These are phyloP conservation scores for Epistrophe eligans DNA, from an alignment of 2,888 invertebrate genomes.

Conservation along the genomic window DNA sequence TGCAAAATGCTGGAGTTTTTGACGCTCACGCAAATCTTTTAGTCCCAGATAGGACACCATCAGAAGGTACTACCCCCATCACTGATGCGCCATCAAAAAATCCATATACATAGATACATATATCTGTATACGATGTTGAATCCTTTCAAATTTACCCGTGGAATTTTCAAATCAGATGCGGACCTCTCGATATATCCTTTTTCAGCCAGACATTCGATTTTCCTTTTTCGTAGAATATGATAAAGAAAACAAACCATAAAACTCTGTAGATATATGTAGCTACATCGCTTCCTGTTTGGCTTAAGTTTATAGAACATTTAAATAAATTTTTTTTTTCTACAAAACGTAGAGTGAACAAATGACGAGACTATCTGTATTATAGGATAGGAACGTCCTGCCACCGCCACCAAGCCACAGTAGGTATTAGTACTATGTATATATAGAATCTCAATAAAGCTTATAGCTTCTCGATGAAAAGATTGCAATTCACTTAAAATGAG, in stretches of 20 bases:
- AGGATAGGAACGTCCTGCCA: neutral
- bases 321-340: slow-evolving; percentile 39
- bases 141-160: slow-evolving; percentile 64
- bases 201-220: slow-evolving; percentile 66
- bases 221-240: slow-evolving; percentile 16
- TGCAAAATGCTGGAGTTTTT: slow-evolving; percentile 35
- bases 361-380: neutral
- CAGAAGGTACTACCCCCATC: neutral
- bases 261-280: slow-evolving; percentile 4
- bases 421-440: neutral
- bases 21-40: slow-evolving; percentile 54
- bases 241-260: slow-evolving; percentile 43
- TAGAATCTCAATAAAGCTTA: slow-evolving; percentile 28
- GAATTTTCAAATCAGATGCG: slow-evolving; percentile 35
- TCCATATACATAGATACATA: neutral
- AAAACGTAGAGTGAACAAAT: neutral
- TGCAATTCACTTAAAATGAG: slow-evolving; percentile 64
- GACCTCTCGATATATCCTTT: slow-evolving; percentile 1
- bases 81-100: neutral
- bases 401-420: neutral
- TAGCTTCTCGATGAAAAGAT: slow-evolving; percentile 26
- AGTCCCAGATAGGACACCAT: neutral
- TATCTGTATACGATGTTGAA: neutral
- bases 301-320: slow-evolving; percentile 61
- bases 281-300: slow-evolving; percentile 41